Evolutionary conservation across 2,888 invertebrate genomes (phyloP).

Genomic region (Patella ulyssiponensis): DNA sequence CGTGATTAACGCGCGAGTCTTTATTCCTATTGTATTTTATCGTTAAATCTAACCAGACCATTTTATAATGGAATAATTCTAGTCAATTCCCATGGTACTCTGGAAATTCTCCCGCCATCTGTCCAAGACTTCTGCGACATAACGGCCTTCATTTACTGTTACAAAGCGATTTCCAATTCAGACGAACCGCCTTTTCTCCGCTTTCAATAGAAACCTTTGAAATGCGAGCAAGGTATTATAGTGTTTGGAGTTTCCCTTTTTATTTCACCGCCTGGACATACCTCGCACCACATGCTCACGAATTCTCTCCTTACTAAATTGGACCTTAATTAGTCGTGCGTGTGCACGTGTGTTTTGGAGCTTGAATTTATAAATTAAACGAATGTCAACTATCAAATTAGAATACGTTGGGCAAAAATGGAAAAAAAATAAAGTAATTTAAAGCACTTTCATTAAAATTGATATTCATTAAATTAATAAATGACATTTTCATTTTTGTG

Average conservation of each 20-base stretch:
- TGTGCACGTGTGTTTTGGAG: neutral
- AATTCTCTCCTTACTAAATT: neutral
- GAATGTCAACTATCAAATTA: too few species aligned
- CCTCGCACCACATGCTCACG: too few species aligned
- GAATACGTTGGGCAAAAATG: too few species aligned
- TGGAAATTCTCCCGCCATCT: slow-evolving; percentile 9
- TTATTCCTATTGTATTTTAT: slow-evolving; percentile 9
- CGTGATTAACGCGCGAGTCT: neutral
- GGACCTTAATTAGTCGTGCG: slow-evolving; percentile 7
- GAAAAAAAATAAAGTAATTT: too few species aligned
- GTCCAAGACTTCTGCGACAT: neutral
- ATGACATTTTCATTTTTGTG: too few species aligned
- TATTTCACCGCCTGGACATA: neutral
- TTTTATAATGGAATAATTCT: slow-evolving; percentile 3
- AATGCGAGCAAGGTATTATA: neutral
- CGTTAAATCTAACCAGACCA: slow-evolving; percentile 1
- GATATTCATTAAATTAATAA: too few species aligned
- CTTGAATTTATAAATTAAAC: too few species aligned
- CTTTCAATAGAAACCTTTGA: slow-evolving; percentile 1
- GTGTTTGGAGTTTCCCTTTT: neutral
- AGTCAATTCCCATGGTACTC: neutral
- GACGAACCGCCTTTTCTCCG: slow-evolving; percentile 5
- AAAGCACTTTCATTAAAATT: too few species aligned
- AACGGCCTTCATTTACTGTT: slow-evolving; percentile 4
- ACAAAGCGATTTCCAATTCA: slow-evolving; percentile 8